phyloP scores from a whole-genome alignment of 2,113 vertebrate genomes.

The Festucalex cinctus region DNA sequence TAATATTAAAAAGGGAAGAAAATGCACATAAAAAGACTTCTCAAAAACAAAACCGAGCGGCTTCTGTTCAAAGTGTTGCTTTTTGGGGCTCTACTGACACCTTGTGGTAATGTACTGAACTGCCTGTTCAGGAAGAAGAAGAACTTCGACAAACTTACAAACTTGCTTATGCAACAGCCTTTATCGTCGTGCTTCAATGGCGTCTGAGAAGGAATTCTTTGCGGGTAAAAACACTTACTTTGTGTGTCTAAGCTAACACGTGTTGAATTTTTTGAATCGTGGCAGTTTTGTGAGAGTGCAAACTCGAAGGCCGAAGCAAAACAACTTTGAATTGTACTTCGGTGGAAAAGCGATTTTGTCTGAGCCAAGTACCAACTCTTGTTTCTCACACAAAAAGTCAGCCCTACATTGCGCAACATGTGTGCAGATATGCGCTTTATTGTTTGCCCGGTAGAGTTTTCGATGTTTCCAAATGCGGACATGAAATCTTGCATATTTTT shows the following conservation, averaged over 20 bases:
- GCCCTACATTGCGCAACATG: not conserved
- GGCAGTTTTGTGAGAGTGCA: not conserved
- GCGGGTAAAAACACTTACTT: conserved; percentile 36
- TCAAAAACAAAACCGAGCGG: too few relatives aligned
- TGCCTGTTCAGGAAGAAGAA: not conserved
- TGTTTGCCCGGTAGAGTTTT: not conserved
- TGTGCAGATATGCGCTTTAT: not conserved
- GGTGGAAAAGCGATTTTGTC: not conserved
- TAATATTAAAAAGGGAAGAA: too few relatives aligned
- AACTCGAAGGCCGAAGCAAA: not conserved
- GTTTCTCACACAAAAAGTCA: not conserved
- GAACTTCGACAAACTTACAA: not conserved
- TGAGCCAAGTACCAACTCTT: not conserved
- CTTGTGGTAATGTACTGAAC: conserved; percentile 26
- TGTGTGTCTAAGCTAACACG: not conserved
- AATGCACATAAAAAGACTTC: too few relatives aligned
- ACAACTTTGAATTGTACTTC: not conserved
- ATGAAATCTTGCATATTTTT: not conserved
- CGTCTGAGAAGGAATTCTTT: conserved; percentile 47
- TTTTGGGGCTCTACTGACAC: conserved; percentile 24
- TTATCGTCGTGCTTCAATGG: conserved; percentile 11
- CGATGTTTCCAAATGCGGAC: not conserved
- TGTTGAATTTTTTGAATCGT: not conserved
- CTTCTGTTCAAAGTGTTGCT: not conserved
- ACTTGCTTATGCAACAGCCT: not conserved